Percentiles rank a stretch among this genome's conserved stretches.
Evolutionary conservation across 2,113 vertebrate species (phyloP).

Genomic region (Herpetotheres cachinnans): DNA sequence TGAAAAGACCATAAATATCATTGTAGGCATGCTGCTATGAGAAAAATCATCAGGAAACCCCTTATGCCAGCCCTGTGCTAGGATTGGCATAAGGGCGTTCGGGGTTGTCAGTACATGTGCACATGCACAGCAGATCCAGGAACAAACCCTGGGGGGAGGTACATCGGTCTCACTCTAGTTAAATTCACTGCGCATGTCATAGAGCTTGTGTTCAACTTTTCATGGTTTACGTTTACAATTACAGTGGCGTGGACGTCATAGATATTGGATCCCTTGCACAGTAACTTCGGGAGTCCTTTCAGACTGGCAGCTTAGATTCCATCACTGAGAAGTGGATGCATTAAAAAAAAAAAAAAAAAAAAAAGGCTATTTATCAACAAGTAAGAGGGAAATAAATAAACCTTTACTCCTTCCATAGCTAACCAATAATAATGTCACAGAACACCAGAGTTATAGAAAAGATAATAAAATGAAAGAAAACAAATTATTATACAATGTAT

Average conservation of each 20-base stretch:
- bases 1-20: background rate
- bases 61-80: background rate
- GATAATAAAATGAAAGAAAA: background rate
- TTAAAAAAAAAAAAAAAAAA: background rate
- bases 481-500: background rate
- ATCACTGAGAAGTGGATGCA: background rate
- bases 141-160: background rate
- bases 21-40: background rate
- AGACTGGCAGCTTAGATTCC: background rate
- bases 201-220: background rate
- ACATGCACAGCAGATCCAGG: background rate
- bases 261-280: background rate
- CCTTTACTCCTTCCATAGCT: background rate
- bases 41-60: background rate
- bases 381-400: background rate
- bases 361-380: background rate
- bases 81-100: fast-evolving
- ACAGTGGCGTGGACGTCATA: background rate
- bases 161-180: background rate
- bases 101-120: background rate
- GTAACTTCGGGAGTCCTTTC: background rate
- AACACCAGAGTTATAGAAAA: background rate
- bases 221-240: background rate
- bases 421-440: background rate
- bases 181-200: background rate